A percentile compares a stretch with the other conserved stretches of the same genome.
Evolutionary conservation across 2,113 vertebrate genomes (phyloP).

Genomic region (Calidris pygmaea): DNA sequence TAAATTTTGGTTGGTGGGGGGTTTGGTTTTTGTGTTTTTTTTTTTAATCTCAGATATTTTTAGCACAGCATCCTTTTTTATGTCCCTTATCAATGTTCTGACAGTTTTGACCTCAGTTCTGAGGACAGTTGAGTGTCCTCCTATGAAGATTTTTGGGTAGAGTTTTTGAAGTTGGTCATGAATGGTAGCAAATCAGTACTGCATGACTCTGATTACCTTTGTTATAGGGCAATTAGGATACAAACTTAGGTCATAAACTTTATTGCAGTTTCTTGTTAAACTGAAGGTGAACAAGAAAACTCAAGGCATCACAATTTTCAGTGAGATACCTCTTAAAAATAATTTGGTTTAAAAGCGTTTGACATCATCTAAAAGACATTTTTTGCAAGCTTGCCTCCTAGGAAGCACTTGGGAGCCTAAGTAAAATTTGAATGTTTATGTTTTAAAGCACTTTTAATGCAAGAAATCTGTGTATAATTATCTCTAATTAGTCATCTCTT

Average conservation of each 20-base stretch:
- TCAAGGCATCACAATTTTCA: neutral
- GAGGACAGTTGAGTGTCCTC: neutral
- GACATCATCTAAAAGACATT: constrained; percentile 4
- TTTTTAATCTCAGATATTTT: neutral
- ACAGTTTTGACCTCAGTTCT: neutral
- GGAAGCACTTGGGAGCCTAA: constrained; percentile 53
- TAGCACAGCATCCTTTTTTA: neutral
- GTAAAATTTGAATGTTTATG: constrained; percentile 65
- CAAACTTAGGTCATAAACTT: neutral
- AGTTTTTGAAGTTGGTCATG: neutral
- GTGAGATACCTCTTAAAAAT: neutral
- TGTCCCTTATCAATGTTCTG: neutral
- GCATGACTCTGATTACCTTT: neutral
- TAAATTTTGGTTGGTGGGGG: neutral
- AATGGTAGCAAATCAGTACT: neutral
- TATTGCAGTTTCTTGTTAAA: neutral
- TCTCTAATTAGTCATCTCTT: constrained; percentile 65
- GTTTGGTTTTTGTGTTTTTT: neutral
- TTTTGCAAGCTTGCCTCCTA: constrained; percentile 39
- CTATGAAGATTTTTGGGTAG: neutral
- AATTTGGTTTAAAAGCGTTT: constrained; percentile 5
- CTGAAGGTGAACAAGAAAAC: neutral
- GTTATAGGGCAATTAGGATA: neutral
- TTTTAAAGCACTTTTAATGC: constrained; percentile 69
- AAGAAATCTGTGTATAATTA: constrained; percentile 66